These are phyloP conservation scores for Athripsodes cinereus DNA, from an alignment of 2,888 invertebrate species.

Conservation along the genomic window DNA sequence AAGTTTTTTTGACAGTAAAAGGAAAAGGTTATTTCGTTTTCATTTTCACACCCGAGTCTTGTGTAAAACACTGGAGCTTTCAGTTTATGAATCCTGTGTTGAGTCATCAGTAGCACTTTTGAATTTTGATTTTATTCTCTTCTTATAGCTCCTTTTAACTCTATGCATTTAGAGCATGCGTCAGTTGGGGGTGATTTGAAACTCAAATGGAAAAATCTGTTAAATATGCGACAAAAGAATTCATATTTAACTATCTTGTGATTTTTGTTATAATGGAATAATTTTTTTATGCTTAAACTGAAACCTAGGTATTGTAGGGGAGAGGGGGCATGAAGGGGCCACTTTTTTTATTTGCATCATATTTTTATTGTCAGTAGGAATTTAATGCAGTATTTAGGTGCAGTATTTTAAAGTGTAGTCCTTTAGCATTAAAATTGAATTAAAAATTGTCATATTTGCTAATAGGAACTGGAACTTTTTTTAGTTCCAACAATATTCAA, in stretches of 20 bases:
- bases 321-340: too few species aligned
- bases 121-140: not conserved
- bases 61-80: not conserved
- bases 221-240: not conserved
- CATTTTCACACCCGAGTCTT: not conserved
- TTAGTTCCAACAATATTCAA: too few species aligned
- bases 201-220: not conserved
- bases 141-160: not conserved
- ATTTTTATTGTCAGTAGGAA: too few species aligned
- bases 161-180: not conserved
- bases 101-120: not conserved
- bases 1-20: slow-evolving; percentile 1
- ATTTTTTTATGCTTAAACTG: not conserved
- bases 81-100: not conserved
- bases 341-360: too few species aligned
- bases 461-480: too few species aligned
- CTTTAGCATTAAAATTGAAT: too few species aligned
- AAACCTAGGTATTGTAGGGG: too few species aligned
- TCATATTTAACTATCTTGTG: not conserved
- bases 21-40: not conserved
- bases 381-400: too few species aligned
- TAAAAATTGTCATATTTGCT: too few species aligned
- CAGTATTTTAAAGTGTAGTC: too few species aligned
- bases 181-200: not conserved
- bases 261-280: not conserved